Evolutionary conservation across 2,888 invertebrate genomes (phyloP).

Genomic region (Oscheius myriophilus): DNA sequence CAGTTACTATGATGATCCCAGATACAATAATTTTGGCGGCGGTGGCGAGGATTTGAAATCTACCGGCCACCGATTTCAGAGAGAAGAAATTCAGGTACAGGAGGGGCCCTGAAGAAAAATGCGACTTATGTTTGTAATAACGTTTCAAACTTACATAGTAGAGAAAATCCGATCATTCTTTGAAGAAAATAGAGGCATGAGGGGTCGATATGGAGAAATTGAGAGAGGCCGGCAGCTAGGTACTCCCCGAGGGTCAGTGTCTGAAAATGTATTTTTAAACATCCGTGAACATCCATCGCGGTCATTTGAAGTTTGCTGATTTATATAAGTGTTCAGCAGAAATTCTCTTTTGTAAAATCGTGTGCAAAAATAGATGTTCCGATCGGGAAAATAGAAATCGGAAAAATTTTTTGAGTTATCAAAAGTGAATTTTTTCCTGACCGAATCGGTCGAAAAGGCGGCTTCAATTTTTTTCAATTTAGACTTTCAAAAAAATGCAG

Average conservation of each 20-base stretch:
- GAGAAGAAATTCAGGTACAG: slow-evolving; percentile 54
- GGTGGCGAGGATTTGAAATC: slow-evolving; percentile 64
- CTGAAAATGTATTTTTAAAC: too few species aligned
- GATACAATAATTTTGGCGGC: slow-evolving; percentile 59
- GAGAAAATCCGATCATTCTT: slow-evolving; percentile 43
- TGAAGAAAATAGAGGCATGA: slow-evolving; percentile 27
- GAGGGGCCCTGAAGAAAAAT: slow-evolving; percentile 51
- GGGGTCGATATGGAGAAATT: slow-evolving; percentile 4
- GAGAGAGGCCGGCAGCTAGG: slow-evolving; percentile 36
- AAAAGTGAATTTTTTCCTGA: too few species aligned
- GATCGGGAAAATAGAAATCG: too few species aligned
- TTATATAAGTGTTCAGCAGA: too few species aligned
- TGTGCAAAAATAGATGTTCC: too few species aligned
- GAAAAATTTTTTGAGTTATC: too few species aligned
- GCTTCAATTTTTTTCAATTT: too few species aligned
- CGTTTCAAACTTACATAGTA: slow-evolving; percentile 43
- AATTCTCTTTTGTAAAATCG: too few species aligned
- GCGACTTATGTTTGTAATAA: neutral
- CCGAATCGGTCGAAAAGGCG: too few species aligned
- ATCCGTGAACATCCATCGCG: too few species aligned
- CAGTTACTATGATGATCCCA: slow-evolving; percentile 58
- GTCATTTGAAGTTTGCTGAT: too few species aligned
- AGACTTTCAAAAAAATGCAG: too few species aligned
- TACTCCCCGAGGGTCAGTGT: slow-evolving; percentile 64
- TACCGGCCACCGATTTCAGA: slow-evolving; percentile 51